Evolutionary conservation across 2,888 invertebrate species (phyloP), one percentile per base, ranked within the genome.

Genomic region (Drosophila emarginata): DNA sequence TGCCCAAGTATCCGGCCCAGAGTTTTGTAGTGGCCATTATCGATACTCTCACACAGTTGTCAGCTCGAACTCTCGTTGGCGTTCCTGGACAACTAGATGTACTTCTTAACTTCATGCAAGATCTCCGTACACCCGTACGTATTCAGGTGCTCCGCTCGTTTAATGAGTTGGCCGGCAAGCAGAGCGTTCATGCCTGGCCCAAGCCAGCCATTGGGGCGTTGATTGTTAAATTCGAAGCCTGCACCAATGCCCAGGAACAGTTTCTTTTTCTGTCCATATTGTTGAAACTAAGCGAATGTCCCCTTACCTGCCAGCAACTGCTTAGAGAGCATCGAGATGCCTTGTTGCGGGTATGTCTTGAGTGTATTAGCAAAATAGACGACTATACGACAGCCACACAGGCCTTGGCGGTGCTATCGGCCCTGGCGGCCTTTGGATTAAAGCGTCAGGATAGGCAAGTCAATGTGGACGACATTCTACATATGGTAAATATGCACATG

Each of bases 11-110:
- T 92, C 96, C 96, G 9, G 95, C 96, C 0, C 94, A 95, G 86
- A 95, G 95, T 90, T 96, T 97, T 91, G 95, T 96, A 0, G 93
- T 95, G 3, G 96, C 96, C 1, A 97, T 97, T 50, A 93, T 98
- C 45, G 95, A 96, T 77, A 97, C 98, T 0, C 93, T 98, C 63
- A 98, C 98, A 0, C 96, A 96, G 72, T 93, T 99, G 7, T 97
- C 98, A 0, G 95, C 96, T 1, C 95, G 97, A 53, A 98, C 98
- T 0, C 94, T 98, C 11, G 96, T 97, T 0, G 97, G 98, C 91
- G 96, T 98, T 50, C 97, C 97, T 0, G 95, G 96, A 84, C 98
- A 99, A 93, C 82, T 96, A 61, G 90, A 89, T 62, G 92, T 96
- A 51, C 91, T 97, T 9, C 90, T 96, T 4, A 93, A 93, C 14